These are phyloP conservation scores for Philopotamus ludificatus DNA, from an alignment of 1,140 invertebrate genomes.

Conservation along the genomic window DNA sequence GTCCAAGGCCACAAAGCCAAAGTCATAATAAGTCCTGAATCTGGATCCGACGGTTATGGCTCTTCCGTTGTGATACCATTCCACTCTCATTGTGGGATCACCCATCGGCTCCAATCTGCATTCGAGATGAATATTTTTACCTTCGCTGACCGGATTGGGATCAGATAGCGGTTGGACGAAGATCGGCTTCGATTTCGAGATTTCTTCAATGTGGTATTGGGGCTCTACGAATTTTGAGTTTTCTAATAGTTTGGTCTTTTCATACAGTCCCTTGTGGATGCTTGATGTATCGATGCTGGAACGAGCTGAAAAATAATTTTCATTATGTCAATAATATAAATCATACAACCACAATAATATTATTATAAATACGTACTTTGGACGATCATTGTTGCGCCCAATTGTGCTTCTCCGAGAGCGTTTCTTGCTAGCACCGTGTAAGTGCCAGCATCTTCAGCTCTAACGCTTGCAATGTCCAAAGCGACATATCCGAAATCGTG, in stretches of 20 bases:
- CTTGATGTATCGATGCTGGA: slow-evolving; percentile 84
- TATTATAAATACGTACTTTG: slow-evolving; percentile 69
- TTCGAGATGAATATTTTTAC: slow-evolving; percentile 88
- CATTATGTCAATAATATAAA: no score
- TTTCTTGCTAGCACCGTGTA: slow-evolving; percentile 90
- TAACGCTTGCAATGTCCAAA: slow-evolving; percentile 86
- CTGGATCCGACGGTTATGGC: slow-evolving; percentile 85
- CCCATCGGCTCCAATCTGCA: slow-evolving; percentile 90
- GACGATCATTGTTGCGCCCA: slow-evolving; percentile 79
- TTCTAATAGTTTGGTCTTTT: slow-evolving; percentile 86
- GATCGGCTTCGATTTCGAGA: slow-evolving; percentile 88
- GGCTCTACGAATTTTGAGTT: slow-evolving; percentile 82
- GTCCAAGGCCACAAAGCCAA: slow-evolving; percentile 89
- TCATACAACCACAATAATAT: no score
- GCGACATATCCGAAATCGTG: slow-evolving; percentile 95
- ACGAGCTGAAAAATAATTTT: slow-evolving; percentile 72
- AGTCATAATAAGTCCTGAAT: slow-evolving; percentile 93
- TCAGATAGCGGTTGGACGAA: slow-evolving; percentile 84
- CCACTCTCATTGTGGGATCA: slow-evolving; percentile 92
- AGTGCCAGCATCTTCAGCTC: slow-evolving; percentile 80
- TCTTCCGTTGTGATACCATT: slow-evolving; percentile 92
- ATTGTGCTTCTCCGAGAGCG: slow-evolving; percentile 78
- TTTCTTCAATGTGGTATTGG: slow-evolving; percentile 87
- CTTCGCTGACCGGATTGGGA: slow-evolving; percentile 80
- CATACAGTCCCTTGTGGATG: slow-evolving; percentile 80